Conservation (phyloP, 2,888 invertebrate species). For the Mythimna ferrago region DNA sequence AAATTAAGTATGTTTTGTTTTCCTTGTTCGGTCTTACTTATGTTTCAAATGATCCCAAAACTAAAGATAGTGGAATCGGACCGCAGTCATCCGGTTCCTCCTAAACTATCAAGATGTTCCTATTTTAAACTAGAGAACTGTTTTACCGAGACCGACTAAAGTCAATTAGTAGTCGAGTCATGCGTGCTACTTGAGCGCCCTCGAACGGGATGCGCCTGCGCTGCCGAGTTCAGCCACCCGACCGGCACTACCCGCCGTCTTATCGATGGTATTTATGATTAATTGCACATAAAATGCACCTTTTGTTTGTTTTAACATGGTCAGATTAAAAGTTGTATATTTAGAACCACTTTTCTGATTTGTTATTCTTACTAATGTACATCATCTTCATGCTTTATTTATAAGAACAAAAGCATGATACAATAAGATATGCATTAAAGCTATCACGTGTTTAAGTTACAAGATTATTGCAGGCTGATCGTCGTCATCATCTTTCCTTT, state of each 20-base stretch:
- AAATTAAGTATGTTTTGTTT: background rate
- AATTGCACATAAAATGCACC: constrained; percentile 65
- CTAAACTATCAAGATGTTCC: constrained; percentile 70
- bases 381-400: constrained; percentile 13
- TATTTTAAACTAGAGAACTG: constrained; percentile 75
- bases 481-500: too few species aligned
- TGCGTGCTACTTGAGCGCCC: constrained; percentile 79
- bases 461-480: constrained; percentile 1
- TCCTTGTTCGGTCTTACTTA: background rate
- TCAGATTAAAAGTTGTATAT: constrained; percentile 46
- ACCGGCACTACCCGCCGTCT: constrained; percentile 57
- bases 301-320: constrained; percentile 55
- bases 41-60: constrained; percentile 23
- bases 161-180: constrained; percentile 81
- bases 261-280: constrained; percentile 70
- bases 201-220: constrained; percentile 78
- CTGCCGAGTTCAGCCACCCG: constrained; percentile 75
- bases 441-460: constrained; percentile 2
- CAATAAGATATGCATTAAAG: constrained; percentile 9
- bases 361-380: constrained; percentile 44
- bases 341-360: constrained; percentile 44
- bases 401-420: constrained; percentile 14
- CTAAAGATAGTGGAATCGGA: constrained; percentile 44
- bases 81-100: constrained; percentile 56
- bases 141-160: constrained; percentile 74